A percentile compares a stretch with the other conserved stretches of the same genome.
Evolutionary conservation across 2,797 vertebrate genomes (phyloP).

Genomic region (Mormyrops attenuatus): DNA sequence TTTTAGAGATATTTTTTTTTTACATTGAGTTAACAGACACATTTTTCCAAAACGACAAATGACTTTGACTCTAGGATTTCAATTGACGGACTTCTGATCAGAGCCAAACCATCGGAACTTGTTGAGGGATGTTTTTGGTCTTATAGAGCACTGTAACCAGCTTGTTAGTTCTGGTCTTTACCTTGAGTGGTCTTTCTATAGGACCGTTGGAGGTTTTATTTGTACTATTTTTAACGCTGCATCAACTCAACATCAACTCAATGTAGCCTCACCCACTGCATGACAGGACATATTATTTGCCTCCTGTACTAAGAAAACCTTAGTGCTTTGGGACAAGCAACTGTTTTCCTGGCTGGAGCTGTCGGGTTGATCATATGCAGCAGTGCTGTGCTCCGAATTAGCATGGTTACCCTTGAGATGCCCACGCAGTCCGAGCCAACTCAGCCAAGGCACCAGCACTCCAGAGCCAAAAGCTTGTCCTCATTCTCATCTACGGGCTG

Average conservation of each 20-base stretch:
- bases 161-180: not conserved
- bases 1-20: not conserved
- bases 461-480: not conserved
- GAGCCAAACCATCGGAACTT: not conserved
- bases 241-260: not conserved
- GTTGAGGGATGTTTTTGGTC: not conserved
- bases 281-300: not conserved
- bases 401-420: not conserved
- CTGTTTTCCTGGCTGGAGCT: not conserved
- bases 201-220: not conserved
- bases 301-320: not conserved
- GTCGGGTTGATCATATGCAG: not conserved
- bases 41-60: not conserved
- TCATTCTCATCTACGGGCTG: not conserved
- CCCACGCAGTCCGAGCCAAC: not conserved
- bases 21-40: not conserved
- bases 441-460: not conserved
- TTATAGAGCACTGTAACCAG: not conserved
- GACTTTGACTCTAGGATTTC: not conserved
- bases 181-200: not conserved
- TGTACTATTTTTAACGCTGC: not conserved
- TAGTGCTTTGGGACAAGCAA: not conserved
- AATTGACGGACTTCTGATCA: not conserved
- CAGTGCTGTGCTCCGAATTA: not conserved
- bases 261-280: not conserved